Evolutionary conservation across 2,797 vertebrate genomes (phyloP), one percentile per base, ranked within the genome.

Genomic region (Toxotes lorentzi): DNA sequence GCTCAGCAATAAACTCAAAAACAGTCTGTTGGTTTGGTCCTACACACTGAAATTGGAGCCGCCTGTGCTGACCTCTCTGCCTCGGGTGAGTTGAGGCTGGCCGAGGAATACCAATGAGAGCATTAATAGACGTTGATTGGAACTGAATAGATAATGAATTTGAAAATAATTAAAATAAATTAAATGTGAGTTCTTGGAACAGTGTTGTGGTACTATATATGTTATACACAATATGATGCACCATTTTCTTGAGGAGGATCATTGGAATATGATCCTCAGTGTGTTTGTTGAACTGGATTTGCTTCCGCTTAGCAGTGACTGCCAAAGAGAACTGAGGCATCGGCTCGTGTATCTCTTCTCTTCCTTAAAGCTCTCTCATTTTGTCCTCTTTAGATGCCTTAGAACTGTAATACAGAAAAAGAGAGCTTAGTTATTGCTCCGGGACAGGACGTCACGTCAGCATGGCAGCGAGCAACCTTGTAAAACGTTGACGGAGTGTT

Each of bases 401-500:
- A 51, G 77, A 74, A 78, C 48, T 86, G 78, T 78, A 84, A 88
- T 81, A 87, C 84, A 88, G 87, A 86, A 72, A 80, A 74, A 63
- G 86, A 30, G 62, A 68, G 69, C 72, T 89, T 80, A 71, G 76
- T 78, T 86, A 85, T 91, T 84, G 78, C 81, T 85, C 6, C 57
- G 56, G 76, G 86, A 90, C 73, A 73, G 71, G 58, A 83, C 85
- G 80, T 89, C 83, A 82, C 17, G 32, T 56, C 68, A 73, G 68
- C 76, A 75, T 65, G 59, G 82, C 76, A 76, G 72, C 43, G 78
- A 83, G 75, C 69, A 83, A 82, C 87, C 87, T 88, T 91, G 83
- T 79, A 83, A 86, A 82, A 79, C 82, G 83, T 86, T 85, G 89
- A 92, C 69, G n/a, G 82, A 45, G 72, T 91, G 68, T 86, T 84